A percentile compares a stretch with the other conserved stretches of the same genome.
These are phyloP conservation scores for Rhynchonycteris naso DNA, from an alignment of 2,797 vertebrate genomes.

Conservation along the genomic window DNA sequence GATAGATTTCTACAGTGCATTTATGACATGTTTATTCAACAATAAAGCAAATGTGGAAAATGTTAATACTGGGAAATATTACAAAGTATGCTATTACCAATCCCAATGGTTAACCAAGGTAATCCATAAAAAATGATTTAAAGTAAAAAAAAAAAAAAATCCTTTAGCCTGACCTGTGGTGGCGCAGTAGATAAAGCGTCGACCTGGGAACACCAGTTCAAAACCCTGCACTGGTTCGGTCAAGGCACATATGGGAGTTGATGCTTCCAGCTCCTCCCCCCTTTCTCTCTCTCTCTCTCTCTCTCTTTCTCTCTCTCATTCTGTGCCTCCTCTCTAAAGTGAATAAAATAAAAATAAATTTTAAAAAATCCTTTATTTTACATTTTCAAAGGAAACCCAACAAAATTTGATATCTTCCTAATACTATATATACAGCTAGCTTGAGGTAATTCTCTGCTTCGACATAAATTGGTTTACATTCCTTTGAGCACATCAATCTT, in stretches of 20 bases:
- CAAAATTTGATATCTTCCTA: background rate
- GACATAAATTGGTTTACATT: background rate
- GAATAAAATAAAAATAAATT: too few relatives aligned
- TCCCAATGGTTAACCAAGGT: background rate
- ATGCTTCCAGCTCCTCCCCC: too few relatives aligned
- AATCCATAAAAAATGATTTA: background rate
- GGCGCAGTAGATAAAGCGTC: too few relatives aligned
- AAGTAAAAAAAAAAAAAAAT: background rate
- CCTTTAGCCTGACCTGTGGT: too few relatives aligned
- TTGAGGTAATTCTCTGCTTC: background rate
- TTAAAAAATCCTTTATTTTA: background rate
- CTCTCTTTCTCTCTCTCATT: too few relatives aligned
- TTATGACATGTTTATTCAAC: background rate
- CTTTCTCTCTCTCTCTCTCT: too few relatives aligned
- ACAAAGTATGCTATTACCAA: background rate
- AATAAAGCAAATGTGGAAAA: background rate
- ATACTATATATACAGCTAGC: rapidly evolving
- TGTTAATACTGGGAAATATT: background rate
- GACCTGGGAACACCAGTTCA: too few relatives aligned
- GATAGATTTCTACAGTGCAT: background rate
- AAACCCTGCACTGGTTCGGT: too few relatives aligned
- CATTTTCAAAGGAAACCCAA: background rate
- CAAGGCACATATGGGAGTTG: too few relatives aligned
- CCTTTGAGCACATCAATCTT: background rate
- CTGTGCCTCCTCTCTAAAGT: too few relatives aligned